Evolutionary conservation across 2,113 vertebrate genomes (phyloP).

Genomic region (Tetraodon nigroviridis): DNA sequence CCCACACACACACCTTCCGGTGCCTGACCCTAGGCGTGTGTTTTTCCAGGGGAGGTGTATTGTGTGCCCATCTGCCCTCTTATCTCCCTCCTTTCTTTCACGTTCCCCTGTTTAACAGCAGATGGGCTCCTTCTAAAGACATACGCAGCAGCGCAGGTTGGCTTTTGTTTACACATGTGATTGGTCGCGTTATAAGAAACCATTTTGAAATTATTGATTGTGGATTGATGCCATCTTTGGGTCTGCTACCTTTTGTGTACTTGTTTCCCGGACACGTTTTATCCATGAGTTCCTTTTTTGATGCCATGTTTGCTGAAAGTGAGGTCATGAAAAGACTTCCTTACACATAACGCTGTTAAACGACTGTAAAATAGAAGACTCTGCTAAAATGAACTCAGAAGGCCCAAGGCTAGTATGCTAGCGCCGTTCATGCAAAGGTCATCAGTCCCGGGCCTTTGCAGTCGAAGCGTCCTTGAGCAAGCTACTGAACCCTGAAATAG

Average conservation of each 20-base stretch:
- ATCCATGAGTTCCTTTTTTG: too few species aligned
- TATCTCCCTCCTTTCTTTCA: conserved; percentile 22
- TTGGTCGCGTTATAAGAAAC: conserved; percentile 14
- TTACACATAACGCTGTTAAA: too few species aligned
- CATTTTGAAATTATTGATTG: conserved; percentile 23
- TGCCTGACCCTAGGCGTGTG: conserved; percentile 31
- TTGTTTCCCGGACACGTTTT: conserved; percentile 1
- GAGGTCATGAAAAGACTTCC: too few species aligned
- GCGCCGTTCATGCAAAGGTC: too few species aligned
- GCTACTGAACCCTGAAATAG: too few species aligned
- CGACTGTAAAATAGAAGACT: too few species aligned
- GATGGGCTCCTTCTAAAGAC: conserved; percentile 38
- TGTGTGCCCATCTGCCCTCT: conserved; percentile 63
- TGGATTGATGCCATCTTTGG: conserved; percentile 22
- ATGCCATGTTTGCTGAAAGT: too few species aligned
- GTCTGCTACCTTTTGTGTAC: conserved; percentile 21
- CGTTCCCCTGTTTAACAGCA: conserved; percentile 44
- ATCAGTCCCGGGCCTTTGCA: too few species aligned
- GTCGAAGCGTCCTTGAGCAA: too few species aligned
- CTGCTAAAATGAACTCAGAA: too few species aligned
- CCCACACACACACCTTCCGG: conserved; percentile 21
- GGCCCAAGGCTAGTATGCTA: too few species aligned
- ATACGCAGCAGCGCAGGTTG: conserved; percentile 25
- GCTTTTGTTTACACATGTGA: conserved; percentile 11
- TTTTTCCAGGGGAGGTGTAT: conserved; percentile 40